phyloP scores from a whole-genome alignment of 1,140 invertebrate species.

The Cotesia glomerata region DNA sequence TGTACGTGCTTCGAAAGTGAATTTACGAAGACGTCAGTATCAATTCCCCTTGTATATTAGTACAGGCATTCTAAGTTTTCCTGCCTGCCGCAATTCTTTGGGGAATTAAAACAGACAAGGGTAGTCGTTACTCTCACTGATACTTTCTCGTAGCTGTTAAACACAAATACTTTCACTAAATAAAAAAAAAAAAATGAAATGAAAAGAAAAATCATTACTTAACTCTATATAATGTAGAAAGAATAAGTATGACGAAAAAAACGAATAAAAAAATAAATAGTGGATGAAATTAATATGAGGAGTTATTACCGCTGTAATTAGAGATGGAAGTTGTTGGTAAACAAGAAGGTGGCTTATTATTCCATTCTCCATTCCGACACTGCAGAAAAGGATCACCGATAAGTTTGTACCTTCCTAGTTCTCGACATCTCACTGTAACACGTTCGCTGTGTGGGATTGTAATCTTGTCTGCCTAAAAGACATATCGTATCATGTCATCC shows the following conservation, averaged over 20 bases:
- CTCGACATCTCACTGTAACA: conserved; percentile 75
- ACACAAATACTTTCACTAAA: background rate
- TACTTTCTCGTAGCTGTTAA: background rate
- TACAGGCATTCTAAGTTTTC: conserved; percentile 31
- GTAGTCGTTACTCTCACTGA: conserved; percentile 15
- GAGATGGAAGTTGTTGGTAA: conserved; percentile 80
- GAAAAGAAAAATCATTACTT: background rate
- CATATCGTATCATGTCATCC: conserved; percentile 23
- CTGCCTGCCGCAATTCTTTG: conserved; percentile 34
- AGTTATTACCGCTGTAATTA: conserved; percentile 77
- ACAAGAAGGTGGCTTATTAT: conserved; percentile 75
- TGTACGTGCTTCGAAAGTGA: conserved; percentile 46
- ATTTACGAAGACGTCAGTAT: conserved; percentile 30
- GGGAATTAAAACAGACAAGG: conserved; percentile 20
- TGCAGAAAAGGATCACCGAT: conserved; percentile 70
- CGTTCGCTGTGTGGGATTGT: conserved; percentile 72
- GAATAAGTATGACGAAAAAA: background rate
- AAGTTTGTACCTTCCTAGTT: conserved; percentile 83
- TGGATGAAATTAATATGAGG: conserved; percentile 12
- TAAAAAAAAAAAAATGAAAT: background rate
- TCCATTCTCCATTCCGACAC: conserved; percentile 83
- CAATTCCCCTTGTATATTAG: conserved; percentile 17
- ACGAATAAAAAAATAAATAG: background rate
- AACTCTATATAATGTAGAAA: no score
- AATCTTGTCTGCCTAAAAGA: conserved; percentile 56